These are phyloP conservation scores for Thalassophryne amazonica DNA, from an alignment of 2,797 vertebrate genomes.

Conservation along the genomic window DNA sequence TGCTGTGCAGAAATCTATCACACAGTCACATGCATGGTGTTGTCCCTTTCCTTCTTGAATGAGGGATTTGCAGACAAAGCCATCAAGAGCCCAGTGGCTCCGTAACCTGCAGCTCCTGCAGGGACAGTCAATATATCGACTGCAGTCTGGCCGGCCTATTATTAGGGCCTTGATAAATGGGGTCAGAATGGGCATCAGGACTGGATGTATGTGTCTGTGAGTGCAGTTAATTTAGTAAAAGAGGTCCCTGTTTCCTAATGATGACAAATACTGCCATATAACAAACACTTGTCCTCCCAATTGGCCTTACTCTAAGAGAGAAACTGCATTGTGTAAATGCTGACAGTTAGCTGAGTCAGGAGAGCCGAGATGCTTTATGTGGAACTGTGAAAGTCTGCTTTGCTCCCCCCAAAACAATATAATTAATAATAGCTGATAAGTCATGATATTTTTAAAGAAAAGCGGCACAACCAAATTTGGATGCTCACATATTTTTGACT, in stretches of 20 bases:
- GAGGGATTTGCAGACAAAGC: conserved; percentile 5
- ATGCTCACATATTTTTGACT: too few species aligned
- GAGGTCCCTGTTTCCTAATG: conserved; percentile 23
- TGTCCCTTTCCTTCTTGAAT: background rate
- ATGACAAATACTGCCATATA: conserved; percentile 24
- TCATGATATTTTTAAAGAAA: too few species aligned
- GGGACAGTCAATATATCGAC: conserved; percentile 47
- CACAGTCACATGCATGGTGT: background rate
- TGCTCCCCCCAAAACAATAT: too few species aligned
- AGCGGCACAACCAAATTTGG: too few species aligned
- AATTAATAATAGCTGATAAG: too few species aligned
- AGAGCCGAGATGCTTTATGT: background rate
- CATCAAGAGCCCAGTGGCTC: conserved; percentile 15
- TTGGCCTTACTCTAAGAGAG: conserved; percentile 15
- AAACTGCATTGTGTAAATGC: conserved; percentile 11
- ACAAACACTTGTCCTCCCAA: conserved; percentile 24
- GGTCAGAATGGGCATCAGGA: conserved; percentile 15
- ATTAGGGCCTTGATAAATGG: conserved; percentile 57
- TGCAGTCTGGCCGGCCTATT: conserved; percentile 24
- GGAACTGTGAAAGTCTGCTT: too few species aligned
- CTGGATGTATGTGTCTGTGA: conserved; percentile 14
- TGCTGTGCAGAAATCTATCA: background rate
- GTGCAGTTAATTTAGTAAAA: conserved; percentile 29
- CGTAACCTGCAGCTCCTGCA: conserved; percentile 19
- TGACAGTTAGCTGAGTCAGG: background rate